Conservation (phyloP, 30 jellyfish, hydroid and myxozoan genomes). For the Turritopsis rubra region DNA sequence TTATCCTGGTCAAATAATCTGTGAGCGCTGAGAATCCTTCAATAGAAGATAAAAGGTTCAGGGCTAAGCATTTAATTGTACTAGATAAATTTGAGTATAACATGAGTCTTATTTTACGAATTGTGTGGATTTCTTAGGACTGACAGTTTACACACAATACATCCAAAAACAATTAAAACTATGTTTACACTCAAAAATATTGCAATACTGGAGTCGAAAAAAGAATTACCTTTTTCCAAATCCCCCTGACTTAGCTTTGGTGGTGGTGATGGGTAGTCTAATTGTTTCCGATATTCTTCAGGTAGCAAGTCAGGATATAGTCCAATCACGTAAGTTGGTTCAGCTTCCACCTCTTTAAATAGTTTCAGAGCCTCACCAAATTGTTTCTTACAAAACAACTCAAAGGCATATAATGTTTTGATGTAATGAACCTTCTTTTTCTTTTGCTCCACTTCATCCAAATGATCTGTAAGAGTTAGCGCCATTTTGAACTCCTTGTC, state of each 20-base stretch:
- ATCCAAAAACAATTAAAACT: no score
- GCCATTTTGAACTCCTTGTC: constrained; percentile 80
- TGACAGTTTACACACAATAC: no score
- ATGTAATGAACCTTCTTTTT: constrained; percentile 35
- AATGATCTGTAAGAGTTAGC: constrained; percentile 39
- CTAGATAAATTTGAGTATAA: no score
- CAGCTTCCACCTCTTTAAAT: constrained; percentile 57
- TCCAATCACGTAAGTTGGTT: constrained; percentile 80
- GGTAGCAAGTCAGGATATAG: constrained; percentile 81
- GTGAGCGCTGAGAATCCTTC: constrained; percentile 37
- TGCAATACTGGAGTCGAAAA: no score
- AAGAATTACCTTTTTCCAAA: constrained; percentile 64
- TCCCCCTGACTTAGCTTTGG: constrained; percentile 74
- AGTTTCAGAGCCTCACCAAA: constrained; percentile 67
- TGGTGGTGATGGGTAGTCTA: constrained; percentile 63
- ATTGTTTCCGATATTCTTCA: constrained; percentile 59
- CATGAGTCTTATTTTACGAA: no score
- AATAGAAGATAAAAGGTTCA: no score
- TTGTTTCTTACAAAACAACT: constrained; percentile 59
- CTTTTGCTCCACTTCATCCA: constrained; percentile 43
- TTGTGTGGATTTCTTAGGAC: no score
- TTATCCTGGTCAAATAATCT: constrained; percentile 60
- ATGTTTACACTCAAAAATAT: no score
- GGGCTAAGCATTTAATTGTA: no score
- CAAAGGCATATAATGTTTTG: constrained; percentile 61